Conservation (phyloP, 2,113 vertebrate genomes). For the Lasiurus cinereus region DNA sequence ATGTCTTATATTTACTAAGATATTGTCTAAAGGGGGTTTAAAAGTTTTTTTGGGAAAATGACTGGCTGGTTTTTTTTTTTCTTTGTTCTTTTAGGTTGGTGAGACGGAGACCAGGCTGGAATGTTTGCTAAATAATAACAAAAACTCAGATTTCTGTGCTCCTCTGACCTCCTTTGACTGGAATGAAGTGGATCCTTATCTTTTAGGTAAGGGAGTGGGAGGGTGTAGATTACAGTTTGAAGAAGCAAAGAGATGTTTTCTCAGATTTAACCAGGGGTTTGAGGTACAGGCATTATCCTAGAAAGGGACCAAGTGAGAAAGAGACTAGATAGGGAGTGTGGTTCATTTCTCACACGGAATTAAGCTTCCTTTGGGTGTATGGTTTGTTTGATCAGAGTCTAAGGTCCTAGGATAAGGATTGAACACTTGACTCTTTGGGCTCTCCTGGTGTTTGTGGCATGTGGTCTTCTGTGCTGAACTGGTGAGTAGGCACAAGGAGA, state of each 20-base stretch:
- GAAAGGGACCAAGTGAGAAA: neutral
- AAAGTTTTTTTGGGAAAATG: neutral
- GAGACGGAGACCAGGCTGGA: conserved; percentile 98
- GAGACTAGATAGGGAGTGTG: neutral
- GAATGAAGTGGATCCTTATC: conserved; percentile 99
- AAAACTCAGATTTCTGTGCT: conserved; percentile 99
- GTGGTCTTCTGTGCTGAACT: neutral
- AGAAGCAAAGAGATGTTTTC: neutral
- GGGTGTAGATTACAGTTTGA: neutral
- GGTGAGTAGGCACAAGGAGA: neutral
- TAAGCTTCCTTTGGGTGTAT: neutral
- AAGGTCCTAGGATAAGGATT: neutral
- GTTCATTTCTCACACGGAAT: neutral
- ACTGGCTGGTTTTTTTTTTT: conserved; percentile 3
- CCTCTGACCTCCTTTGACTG: conserved; percentile 99
- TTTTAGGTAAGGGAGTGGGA: conserved; percentile 91
- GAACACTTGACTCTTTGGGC: neutral
- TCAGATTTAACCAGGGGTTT: neutral
- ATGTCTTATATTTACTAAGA: neutral
- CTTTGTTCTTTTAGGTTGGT: conserved; percentile 91
- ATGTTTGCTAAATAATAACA: conserved; percentile 99
- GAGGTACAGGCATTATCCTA: neutral
- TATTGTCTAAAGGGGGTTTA: neutral
- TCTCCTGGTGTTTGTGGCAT: neutral
- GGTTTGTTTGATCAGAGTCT: neutral